A percentile compares a stretch with the other conserved stretches of the same genome.
These are phyloP conservation scores for Lumbricus terrestris DNA, from an alignment of 2,888 invertebrate species.

Conservation along the genomic window DNA sequence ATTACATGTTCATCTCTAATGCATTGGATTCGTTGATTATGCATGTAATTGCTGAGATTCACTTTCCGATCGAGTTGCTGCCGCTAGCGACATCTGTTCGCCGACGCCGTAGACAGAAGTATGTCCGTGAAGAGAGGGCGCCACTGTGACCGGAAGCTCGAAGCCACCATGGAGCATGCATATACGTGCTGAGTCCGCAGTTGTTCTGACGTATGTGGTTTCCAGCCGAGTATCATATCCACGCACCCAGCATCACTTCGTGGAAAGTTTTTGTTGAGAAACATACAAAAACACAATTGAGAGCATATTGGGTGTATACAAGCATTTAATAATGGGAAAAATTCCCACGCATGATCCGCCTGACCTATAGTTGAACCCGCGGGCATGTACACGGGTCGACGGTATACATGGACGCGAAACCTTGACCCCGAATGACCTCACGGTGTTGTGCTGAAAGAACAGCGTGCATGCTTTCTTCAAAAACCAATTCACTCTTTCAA, in stretches of 20 bases:
- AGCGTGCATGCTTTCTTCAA: neutral
- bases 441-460: neutral
- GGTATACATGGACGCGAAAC: neutral
- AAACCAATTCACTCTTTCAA: neutral
- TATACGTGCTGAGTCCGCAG: neutral
- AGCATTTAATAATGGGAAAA: neutral
- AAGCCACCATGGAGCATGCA: neutral
- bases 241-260: neutral
- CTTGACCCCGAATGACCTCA: neutral
- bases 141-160: neutral
- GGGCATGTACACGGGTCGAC: neutral
- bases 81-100: neutral
- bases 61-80: constrained; percentile 3
- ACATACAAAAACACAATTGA: neutral
- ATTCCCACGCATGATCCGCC: neutral
- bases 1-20: constrained; percentile 3
- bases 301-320: neutral
- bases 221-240: too few relatives aligned
- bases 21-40: constrained; percentile 3
- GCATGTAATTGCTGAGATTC: neutral
- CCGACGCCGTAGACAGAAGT: neutral
- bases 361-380: neutral
- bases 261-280: neutral
- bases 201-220: neutral
- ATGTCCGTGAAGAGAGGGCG: neutral